Evolutionary conservation across 1,140 invertebrate genomes (phyloP).

Genomic region (Ditylenchus dipsaci): DNA sequence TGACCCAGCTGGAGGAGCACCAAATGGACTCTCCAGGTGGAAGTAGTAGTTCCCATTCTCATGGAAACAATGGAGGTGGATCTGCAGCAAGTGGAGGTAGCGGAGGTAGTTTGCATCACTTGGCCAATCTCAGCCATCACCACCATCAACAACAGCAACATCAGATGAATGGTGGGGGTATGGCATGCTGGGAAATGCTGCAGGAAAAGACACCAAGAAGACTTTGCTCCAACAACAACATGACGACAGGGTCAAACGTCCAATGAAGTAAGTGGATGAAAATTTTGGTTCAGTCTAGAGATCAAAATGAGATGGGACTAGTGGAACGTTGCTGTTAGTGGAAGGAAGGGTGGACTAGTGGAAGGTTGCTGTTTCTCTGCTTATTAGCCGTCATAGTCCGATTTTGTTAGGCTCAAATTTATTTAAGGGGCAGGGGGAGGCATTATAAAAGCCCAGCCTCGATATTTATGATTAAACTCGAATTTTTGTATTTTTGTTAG

Average conservation of each 20-base stretch:
- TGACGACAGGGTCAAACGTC: slow-evolving; percentile 81
- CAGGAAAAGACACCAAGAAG: neutral
- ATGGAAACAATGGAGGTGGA: neutral
- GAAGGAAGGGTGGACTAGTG: neutral
- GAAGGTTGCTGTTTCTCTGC: neutral
- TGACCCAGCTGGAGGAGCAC: neutral
- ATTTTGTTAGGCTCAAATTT: no score
- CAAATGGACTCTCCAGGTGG: neutral
- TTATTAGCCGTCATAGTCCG: no score
- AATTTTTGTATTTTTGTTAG: no score
- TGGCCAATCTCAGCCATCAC: neutral
- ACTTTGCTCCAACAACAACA: slow-evolving; percentile 12
- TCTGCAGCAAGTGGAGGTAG: neutral
- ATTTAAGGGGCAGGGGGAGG: no score
- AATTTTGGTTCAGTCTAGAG: neutral
- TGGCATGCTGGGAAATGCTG: neutral
- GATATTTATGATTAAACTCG: no score
- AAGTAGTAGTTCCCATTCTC: neutral
- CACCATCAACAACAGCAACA: neutral
- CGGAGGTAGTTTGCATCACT: neutral
- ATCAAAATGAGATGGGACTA: neutral
- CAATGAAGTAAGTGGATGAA: slow-evolving; percentile 75
- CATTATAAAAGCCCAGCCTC: no score
- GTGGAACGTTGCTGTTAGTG: neutral
- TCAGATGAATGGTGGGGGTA: neutral